Evolutionary conservation across 2,113 vertebrate species (phyloP), one percentile per base, ranked within the genome.

Genomic region (Bucco capensis): DNA sequence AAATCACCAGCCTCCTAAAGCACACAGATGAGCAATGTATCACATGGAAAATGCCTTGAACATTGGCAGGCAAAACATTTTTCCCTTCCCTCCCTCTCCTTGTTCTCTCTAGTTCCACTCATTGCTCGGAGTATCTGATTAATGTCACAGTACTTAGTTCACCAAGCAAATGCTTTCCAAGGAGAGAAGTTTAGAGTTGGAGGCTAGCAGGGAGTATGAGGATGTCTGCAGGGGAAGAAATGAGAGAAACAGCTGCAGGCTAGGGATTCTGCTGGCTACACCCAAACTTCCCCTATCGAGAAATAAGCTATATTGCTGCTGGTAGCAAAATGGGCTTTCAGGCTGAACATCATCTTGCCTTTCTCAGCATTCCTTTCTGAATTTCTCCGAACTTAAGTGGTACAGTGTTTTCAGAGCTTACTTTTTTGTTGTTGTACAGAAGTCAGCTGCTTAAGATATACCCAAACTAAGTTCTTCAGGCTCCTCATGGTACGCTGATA

Each of bases 1-100:
- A 73, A 91, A 60, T 50, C 0, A 0, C 42, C 83, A 70, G 33
- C 71, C 57, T 93, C 42, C 22, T 88, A 58, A 49, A 93, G 74
- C 46, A 83, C n/a, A 33, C 58, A 75, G 65, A 86, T 88, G 77
- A 86, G 44, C 49, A 37, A 38, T 87, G 50, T 70, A 65, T 91
- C 87, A 75, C 72, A 33, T 89, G 72, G 90, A 89, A 79, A 85
- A 92, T 83, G 74, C 77, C 70, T 83, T 71, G 66, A 74, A 76
- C 21, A 2, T 65, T 95, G 93, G 93, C 93, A 92, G 73, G 46
- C 83, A 90, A 64, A 90, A n/a, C 14, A 23, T 70, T 93, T 93
- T 92, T 94, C 87, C 81, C 28, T 93, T 88, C 70, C 84, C 46
- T 65, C 53, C 25, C 30, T 70, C 65, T 83, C n/a, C 62, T 84